A percentile compares a stretch with the other conserved stretches of the same genome.
Evolutionary conservation across 1,140 invertebrate genomes (phyloP).

Genomic region (Sogatella furcifera): DNA sequence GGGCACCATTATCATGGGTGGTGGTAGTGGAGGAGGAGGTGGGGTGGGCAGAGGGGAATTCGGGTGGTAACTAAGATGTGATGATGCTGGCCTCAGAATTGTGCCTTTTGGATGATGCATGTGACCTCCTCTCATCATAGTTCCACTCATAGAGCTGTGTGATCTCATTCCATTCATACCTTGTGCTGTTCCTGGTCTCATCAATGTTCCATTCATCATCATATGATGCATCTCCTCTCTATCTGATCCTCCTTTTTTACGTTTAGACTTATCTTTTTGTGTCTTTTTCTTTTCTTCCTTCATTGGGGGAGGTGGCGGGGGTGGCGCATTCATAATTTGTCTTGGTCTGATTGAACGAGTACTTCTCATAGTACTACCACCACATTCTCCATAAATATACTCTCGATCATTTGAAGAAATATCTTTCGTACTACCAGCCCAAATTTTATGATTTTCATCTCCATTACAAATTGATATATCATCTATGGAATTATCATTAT

Average conservation of each 20-base stretch:
- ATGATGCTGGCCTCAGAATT: slow-evolving; percentile 25
- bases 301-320: slow-evolving; percentile 59
- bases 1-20: slow-evolving; percentile 23
- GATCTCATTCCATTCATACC: slow-evolving; percentile 15
- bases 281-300: slow-evolving; percentile 45
- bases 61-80: slow-evolving; percentile 11
- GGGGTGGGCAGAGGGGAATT: slow-evolving; percentile 17
- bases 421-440: slow-evolving; percentile 63
- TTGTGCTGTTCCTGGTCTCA: slow-evolving; percentile 22
- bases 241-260: slow-evolving; percentile 30
- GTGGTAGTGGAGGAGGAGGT: slow-evolving; percentile 22
- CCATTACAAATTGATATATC: slow-evolving; percentile 73
- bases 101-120: slow-evolving; percentile 33
- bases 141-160: slow-evolving; percentile 25
- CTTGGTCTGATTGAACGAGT: slow-evolving; percentile 64
- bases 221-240: slow-evolving; percentile 39
- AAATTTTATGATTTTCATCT: slow-evolving; percentile 89
- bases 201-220: slow-evolving; percentile 34
- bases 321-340: slow-evolving; percentile 63
- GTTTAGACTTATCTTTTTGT: slow-evolving; percentile 19
- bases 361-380: slow-evolving; percentile 50
- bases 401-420: slow-evolving; percentile 48
- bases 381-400: slow-evolving; percentile 58
- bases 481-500: slow-evolving; percentile 43
- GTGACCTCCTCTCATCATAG: slow-evolving; percentile 32